These are phyloP conservation scores for Felis chaus DNA, from an alignment of 2,113 vertebrate species.

Conservation along the genomic window DNA sequence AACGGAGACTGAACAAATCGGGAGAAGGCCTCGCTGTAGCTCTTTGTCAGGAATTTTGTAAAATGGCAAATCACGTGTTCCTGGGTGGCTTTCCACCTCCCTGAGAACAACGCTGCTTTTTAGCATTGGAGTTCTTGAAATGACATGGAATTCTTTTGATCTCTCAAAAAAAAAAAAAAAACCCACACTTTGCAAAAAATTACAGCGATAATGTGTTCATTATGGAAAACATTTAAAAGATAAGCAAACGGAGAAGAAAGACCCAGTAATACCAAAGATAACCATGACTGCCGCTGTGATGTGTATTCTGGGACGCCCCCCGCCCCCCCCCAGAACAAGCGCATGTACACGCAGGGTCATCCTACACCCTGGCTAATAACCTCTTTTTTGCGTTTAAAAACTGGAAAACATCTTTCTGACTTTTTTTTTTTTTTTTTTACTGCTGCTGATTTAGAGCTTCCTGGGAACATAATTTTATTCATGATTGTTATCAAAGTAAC, in stretches of 20 bases:
- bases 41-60: too few species aligned
- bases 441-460: neutral
- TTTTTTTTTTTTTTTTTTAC: neutral
- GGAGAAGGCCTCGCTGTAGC: accelerated
- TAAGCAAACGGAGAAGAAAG: neutral
- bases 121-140: neutral
- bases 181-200: neutral
- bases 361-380: neutral
- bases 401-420: neutral
- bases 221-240: neutral
- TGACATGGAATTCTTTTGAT: neutral
- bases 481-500: neutral
- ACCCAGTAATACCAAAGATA: too few species aligned
- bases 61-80: accelerated
- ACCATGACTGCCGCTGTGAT: accelerated
- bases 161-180: neutral
- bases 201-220: neutral
- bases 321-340: neutral
- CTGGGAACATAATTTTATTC: neutral
- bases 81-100: neutral
- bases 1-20: too few species aligned
- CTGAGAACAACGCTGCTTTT: neutral
- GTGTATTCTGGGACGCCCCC: accelerated
- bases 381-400: neutral
- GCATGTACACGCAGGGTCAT: accelerated